These are phyloP conservation scores for Tridacna crocea DNA, from an alignment of 2,888 invertebrate species.

Conservation along the genomic window DNA sequence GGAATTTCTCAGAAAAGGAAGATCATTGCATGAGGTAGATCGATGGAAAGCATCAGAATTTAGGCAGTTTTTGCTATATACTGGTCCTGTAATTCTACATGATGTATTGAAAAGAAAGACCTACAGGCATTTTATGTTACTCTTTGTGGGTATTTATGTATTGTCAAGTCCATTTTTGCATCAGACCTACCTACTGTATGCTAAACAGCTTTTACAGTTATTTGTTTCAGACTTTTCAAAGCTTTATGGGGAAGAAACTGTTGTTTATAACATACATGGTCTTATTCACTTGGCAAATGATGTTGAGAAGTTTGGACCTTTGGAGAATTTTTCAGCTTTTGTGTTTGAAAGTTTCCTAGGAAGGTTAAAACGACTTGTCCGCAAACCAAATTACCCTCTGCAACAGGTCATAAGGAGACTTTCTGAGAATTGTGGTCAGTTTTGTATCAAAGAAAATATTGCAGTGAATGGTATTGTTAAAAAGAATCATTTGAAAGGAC, in stretches of 20 bases:
- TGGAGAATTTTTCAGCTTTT: slow-evolving; percentile 80
- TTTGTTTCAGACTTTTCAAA: slow-evolving; percentile 72
- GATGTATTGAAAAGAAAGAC: slow-evolving; percentile 46
- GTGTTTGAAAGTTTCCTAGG: slow-evolving; percentile 80
- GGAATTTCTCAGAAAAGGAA: slow-evolving; percentile 73
- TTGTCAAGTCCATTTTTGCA: slow-evolving; percentile 64
- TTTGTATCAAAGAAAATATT: background rate
- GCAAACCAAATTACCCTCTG: slow-evolving; percentile 39
- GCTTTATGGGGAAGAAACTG: slow-evolving; percentile 78
- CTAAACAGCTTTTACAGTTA: slow-evolving; percentile 59
- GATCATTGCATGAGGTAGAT: slow-evolving; percentile 66
- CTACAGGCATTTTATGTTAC: slow-evolving; percentile 50
- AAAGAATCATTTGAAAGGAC: slow-evolving; percentile 38
- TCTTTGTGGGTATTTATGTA: slow-evolving; percentile 62
- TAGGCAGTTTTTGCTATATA: slow-evolving; percentile 72
- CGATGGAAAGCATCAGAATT: slow-evolving; percentile 79
- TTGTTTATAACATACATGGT: slow-evolving; percentile 82
- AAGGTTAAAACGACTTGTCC: slow-evolving; percentile 13
- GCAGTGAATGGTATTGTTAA: slow-evolving; percentile 26
- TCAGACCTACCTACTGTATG: slow-evolving; percentile 60
- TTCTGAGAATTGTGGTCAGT: slow-evolving; percentile 34
- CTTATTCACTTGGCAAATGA: slow-evolving; percentile 81
- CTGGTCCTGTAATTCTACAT: slow-evolving; percentile 70
- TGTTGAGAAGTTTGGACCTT: slow-evolving; percentile 74
- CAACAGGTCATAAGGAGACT: slow-evolving; percentile 56